Conservation (phyloP, 2,113 vertebrate species). For the Sterna hirundo region DNA sequence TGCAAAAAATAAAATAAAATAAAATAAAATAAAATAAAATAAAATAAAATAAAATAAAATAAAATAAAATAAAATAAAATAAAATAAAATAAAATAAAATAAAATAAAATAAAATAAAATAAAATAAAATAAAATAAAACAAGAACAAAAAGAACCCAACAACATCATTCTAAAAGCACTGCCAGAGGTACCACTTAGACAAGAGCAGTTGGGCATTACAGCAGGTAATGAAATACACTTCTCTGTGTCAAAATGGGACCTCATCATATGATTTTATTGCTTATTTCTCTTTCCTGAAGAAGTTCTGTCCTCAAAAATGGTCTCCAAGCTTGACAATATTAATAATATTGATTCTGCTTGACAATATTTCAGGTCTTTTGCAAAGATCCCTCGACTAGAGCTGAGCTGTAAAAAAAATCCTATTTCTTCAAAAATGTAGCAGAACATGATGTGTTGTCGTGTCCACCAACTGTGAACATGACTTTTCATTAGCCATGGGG, state of each 20-base stretch:
- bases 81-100: not conserved
- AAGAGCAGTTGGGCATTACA: not conserved
- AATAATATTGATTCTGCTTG: not conserved
- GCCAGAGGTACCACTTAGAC: not conserved
- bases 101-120: not conserved
- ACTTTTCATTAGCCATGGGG: conserved; percentile 8
- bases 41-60: too few relatives aligned
- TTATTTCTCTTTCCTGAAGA: not conserved
- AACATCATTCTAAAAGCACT: not conserved
- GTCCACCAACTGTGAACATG: not conserved
- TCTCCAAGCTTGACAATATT: not conserved
- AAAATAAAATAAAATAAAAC: not conserved
- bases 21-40: not conserved
- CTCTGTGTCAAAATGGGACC: not conserved
- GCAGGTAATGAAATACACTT: not conserved
- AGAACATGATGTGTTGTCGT: not conserved
- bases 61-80: not conserved
- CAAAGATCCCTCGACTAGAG: not conserved
- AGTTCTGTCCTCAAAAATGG: not conserved
- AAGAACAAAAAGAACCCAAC: not conserved
- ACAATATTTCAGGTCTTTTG: not conserved
- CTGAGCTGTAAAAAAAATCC: not conserved
- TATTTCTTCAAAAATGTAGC: not conserved
- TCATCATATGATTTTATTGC: not conserved
- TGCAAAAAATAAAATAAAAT: not conserved